Evolutionary conservation across 1,140 invertebrate genomes (phyloP).

Genomic region (Brachionus manjavacas): DNA sequence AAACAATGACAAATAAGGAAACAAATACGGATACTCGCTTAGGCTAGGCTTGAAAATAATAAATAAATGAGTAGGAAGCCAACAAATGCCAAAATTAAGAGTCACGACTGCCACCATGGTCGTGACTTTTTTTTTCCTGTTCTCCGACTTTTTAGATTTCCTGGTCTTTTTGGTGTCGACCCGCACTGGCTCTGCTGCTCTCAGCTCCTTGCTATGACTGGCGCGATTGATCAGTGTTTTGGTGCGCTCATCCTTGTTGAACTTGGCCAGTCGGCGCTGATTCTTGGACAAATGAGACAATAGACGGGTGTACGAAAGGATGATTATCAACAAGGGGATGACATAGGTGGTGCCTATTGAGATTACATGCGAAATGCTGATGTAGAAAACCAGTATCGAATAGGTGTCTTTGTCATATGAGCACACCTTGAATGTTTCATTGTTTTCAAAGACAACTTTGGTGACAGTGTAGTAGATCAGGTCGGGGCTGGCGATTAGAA

Average conservation of each 20-base stretch:
- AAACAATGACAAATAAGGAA: conserved; percentile 25
- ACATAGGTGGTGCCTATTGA: conserved; percentile 39
- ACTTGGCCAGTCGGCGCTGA: conserved; percentile 23
- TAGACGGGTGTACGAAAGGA: conserved; percentile 14
- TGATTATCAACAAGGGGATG: conserved; percentile 23
- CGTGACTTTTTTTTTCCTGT: conserved; percentile 36
- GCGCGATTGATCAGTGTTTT: not conserved
- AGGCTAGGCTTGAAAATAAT: not conserved
- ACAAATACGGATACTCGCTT: not conserved
- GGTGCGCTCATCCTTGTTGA: not conserved
- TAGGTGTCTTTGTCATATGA: not conserved
- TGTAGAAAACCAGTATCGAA: not conserved
- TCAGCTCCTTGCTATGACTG: not conserved
- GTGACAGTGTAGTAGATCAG: conserved; percentile 21
- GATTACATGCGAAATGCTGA: conserved; percentile 28
- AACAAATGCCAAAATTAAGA: conserved; percentile 35
- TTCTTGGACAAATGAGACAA: conserved; percentile 31
- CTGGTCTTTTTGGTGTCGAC: not conserved
- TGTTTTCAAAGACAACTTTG: not conserved
- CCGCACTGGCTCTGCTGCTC: not conserved
- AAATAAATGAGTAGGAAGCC: conserved; percentile 38
- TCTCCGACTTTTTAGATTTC: not conserved
- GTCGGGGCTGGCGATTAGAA: conserved; percentile 24
- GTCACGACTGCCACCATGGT: conserved; percentile 38
- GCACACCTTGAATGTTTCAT: conserved; percentile 2